Evolutionary conservation across 2,888 invertebrate genomes (phyloP), one percentile per base, ranked within the genome.

Genomic region (Drosophila lutescens): DNA sequence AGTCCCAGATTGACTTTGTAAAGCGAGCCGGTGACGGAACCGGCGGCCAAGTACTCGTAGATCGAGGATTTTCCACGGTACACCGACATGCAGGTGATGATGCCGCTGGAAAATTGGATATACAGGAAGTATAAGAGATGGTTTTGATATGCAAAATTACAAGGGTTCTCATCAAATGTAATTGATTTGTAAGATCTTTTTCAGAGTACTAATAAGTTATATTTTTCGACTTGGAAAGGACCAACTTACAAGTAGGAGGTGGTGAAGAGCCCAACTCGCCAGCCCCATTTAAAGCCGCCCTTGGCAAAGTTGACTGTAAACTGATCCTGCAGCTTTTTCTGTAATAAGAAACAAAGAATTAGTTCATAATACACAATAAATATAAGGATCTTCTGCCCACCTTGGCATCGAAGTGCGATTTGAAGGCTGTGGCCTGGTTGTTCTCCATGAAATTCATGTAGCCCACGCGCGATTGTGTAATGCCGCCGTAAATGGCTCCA

Each of bases 361-460:
- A 0, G 1, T 5, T 5, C n/a, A 8, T 4, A 9, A 13, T 32
- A 5, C n/a, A n/a, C 1, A 1, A 8, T 0, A 0, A 9, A 6
- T 7, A 1, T 12, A 12, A 7, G 0, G 0, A 1, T 9, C 0
- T 2, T 12, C 7, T 6, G 3, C 56, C 46, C 34, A 95, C 95
- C 93, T 96, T 95, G 4, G 96, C 96, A 57, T 96, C 94, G 8
- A 94, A 89, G 71, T 95, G 95, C 55, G 93, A 93, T 54, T 92
- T 92, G 90, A 95, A 96, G 54, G 93, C 93, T 4, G 96, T 95
- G 9, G 96, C 96, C 92, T 96, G 94, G 91, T 96, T 96, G 74
- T 93, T 95, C 89, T 94, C 94, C 90, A 96, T 94, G 79, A 96
- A 96, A 80, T 94, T 93, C 44, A 94, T 74, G 82, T 95, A 95